Evolutionary conservation across 2,113 vertebrate genomes (phyloP).

Genomic region (Scomber japonicus): DNA sequence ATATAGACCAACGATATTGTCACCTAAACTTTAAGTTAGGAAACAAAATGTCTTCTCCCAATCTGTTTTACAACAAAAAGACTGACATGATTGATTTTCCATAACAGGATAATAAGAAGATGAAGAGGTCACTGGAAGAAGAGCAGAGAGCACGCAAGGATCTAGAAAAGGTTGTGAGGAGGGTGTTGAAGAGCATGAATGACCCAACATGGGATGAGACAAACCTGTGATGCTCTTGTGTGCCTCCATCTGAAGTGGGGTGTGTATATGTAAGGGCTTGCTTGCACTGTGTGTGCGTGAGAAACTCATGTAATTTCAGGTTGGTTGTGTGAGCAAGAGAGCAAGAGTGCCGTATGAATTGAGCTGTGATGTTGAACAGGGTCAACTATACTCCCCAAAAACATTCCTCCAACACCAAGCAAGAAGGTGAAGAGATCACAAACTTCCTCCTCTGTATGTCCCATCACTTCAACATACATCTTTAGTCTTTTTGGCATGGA

Average conservation of each 20-base stretch:
- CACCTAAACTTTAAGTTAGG: background rate
- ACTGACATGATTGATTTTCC: slow-evolving; percentile 26
- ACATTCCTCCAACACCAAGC: slow-evolving; percentile 63
- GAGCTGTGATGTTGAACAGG: slow-evolving; percentile 10
- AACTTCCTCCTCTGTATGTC: background rate
- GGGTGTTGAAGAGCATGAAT: slow-evolving; percentile 94
- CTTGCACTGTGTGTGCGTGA: background rate
- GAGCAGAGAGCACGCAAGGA: slow-evolving; percentile 96
- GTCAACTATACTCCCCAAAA: slow-evolving; percentile 9
- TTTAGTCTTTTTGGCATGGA: slow-evolving; percentile 3
- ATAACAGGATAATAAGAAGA: slow-evolving; percentile 96
- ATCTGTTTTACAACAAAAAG: background rate
- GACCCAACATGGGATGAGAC: slow-evolving; percentile 98
- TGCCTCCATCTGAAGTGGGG: no score
- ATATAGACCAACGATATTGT: background rate
- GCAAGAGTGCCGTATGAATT: background rate
- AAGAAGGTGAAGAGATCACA: slow-evolving; percentile 5
- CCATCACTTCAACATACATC: slow-evolving; percentile 4
- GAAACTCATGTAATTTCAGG: slow-evolving; percentile 15
- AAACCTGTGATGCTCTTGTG: slow-evolving; percentile 88
- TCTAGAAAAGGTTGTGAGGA: slow-evolving; percentile 94
- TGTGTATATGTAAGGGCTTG: slow-evolving; percentile 8
- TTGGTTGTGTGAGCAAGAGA: slow-evolving; percentile 14
- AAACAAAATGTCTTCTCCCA: no score
- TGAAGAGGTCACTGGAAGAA: slow-evolving; percentile 96